A percentile compares a stretch with the other conserved stretches of the same genome.
Evolutionary conservation across 2,797 vertebrate species (phyloP).

Genomic region (Myotis myotis): DNA sequence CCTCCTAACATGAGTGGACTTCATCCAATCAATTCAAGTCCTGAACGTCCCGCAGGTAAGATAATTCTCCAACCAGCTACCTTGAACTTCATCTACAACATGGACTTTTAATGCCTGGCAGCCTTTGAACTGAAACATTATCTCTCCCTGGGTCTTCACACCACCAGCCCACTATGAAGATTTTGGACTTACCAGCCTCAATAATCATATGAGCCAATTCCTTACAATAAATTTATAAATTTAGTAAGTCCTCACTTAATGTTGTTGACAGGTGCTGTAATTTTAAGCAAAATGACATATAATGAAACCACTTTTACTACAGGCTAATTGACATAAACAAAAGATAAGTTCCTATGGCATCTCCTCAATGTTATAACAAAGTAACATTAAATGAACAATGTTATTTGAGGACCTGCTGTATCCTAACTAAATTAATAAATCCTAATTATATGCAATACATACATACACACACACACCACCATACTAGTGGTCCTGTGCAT

Average conservation of each 20-base stretch:
- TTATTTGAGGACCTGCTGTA: neutral
- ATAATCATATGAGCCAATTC: neutral
- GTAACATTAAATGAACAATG: neutral
- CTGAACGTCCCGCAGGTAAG: neutral
- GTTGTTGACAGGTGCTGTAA: neutral
- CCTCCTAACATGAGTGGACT: neutral
- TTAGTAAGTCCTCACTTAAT: neutral
- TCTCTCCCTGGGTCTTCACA: neutral
- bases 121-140: neutral
- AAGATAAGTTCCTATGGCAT: neutral
- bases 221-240: neutral
- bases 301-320: neutral
- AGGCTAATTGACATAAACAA: neutral
- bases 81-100: neutral
- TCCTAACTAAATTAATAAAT: neutral
- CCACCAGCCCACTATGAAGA: neutral
- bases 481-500: too few relatives aligned
- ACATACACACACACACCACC: too few relatives aligned
- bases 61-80: neutral
- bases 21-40: neutral
- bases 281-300: neutral
- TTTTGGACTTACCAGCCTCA: neutral
- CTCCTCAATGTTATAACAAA: neutral
- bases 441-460: neutral
- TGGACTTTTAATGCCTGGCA: neutral